A percentile compares a stretch with the other conserved stretches of the same genome.
Conservation (phyloP, 2,888 invertebrate genomes). For the Heliconius cydno region DNA sequence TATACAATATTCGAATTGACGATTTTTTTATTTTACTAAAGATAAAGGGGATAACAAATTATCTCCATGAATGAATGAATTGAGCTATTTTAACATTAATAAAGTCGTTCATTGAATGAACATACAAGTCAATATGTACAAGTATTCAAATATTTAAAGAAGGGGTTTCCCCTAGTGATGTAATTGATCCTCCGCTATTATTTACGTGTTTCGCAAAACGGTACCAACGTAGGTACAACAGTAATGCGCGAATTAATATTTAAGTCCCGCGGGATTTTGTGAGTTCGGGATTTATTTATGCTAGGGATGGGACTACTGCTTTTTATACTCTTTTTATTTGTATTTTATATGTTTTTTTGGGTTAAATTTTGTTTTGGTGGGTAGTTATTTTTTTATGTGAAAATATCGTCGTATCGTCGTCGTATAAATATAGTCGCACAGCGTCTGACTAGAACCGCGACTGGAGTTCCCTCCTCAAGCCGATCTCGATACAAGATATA, state of each 20-base stretch:
- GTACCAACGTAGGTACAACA: constrained; percentile 14
- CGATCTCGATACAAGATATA: no score
- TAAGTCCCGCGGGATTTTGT: constrained; percentile 23
- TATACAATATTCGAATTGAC: no score
- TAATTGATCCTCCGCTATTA: constrained; percentile 28
- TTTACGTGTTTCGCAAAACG: constrained; percentile 4
- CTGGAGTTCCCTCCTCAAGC: no score
- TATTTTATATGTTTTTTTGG: not conserved
- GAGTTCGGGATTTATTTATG: constrained; percentile 5
- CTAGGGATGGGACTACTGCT: not conserved
- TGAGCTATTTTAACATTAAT: not conserved
- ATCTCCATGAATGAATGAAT: no score
- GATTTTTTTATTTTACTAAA: no score
- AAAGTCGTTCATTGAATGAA: not conserved
- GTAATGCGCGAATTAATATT: constrained; percentile 43
- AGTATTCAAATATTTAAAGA: not conserved
- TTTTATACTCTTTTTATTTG: not conserved
- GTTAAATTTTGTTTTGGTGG: not conserved
- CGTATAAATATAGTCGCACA: no score
- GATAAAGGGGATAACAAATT: no score
- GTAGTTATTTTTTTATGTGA: no score
- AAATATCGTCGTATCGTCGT: not conserved
- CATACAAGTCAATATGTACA: not conserved
- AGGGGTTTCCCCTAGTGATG: constrained; percentile 21
- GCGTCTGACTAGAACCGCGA: not conserved